Conservation (phyloP, 1,140 invertebrate genomes). For the Rhynchophorus ferrugineus region DNA sequence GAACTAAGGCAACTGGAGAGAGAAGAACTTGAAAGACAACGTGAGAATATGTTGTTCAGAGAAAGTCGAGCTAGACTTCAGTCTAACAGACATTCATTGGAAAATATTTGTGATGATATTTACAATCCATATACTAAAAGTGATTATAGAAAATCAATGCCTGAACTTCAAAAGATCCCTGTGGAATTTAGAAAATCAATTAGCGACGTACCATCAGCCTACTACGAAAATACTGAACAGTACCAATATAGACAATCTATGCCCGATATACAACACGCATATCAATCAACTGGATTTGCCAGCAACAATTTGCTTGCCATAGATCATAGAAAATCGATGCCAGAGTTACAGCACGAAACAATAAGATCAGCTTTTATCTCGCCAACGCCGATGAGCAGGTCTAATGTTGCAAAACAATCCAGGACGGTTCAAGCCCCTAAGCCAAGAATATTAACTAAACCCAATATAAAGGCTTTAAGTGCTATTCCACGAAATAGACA, state of each 20-base stretch:
- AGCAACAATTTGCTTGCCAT: slow-evolving; percentile 25
- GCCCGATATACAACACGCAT: slow-evolving; percentile 31
- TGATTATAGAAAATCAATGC: slow-evolving; percentile 61
- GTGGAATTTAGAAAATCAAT: slow-evolving; percentile 31
- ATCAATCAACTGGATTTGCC: slow-evolving; percentile 15
- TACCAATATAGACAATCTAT: slow-evolving; percentile 31
- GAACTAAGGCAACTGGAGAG: slow-evolving; percentile 68
- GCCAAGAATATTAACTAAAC: slow-evolving; percentile 44
- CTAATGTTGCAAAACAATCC: slow-evolving; percentile 30
- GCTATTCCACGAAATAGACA: slow-evolving; percentile 68
- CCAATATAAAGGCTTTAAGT: slow-evolving; percentile 69
- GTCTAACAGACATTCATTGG: slow-evolving; percentile 52
- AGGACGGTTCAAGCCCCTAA: slow-evolving; percentile 26
- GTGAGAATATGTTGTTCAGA: slow-evolving; percentile 58
- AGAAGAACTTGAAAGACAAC: slow-evolving; percentile 66
- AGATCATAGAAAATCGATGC: slow-evolving; percentile 47
- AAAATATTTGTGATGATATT: slow-evolving; percentile 47
- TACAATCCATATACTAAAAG: slow-evolving; percentile 32
- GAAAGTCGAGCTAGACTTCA: slow-evolving; percentile 47
- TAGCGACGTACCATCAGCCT: slow-evolving; percentile 27
- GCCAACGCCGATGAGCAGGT: slow-evolving; percentile 36
- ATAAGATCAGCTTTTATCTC: slow-evolving; percentile 44
- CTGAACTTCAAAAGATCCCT: slow-evolving; percentile 42
- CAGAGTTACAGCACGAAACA: slow-evolving; percentile 41
- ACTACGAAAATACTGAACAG: slow-evolving; percentile 19